Evolutionary conservation across 2,888 invertebrate genomes (phyloP).

Genomic region (Drosophila paramelanica): DNA sequence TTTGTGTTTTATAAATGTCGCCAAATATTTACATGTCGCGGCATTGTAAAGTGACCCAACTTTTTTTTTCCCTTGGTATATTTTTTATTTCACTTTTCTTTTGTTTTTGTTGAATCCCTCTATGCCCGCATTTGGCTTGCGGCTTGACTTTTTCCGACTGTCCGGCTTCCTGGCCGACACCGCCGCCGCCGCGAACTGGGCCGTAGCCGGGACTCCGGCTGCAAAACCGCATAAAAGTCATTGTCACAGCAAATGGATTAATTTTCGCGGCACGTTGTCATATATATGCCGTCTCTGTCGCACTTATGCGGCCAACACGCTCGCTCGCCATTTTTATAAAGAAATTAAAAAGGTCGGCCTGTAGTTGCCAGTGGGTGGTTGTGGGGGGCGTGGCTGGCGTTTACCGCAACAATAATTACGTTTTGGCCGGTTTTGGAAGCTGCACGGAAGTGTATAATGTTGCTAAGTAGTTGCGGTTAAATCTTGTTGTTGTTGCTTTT

Average conservation of each 20-base stretch:
- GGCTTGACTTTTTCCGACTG: slow-evolving; percentile 74
- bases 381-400: slow-evolving; percentile 27
- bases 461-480: slow-evolving; percentile 79
- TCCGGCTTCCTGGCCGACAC: slow-evolving; percentile 44
- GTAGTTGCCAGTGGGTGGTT: slow-evolving; percentile 41
- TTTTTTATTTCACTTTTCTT: slow-evolving; percentile 1
- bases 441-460: slow-evolving; percentile 79
- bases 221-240: slow-evolving; percentile 80
- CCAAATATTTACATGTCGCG: slow-evolving; percentile 80
- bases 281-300: slow-evolving; percentile 49
- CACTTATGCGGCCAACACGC: not conserved
- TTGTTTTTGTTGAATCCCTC: slow-evolving; percentile 16
- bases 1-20: slow-evolving; percentile 69
- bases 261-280: slow-evolving; percentile 78
- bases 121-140: slow-evolving; percentile 69
- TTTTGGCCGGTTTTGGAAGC: slow-evolving; percentile 69
- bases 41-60: slow-evolving; percentile 56
- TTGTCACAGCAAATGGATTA: slow-evolving; percentile 81
- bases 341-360: slow-evolving; percentile 73
- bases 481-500: slow-evolving; percentile 43
- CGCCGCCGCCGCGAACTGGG: not conserved
- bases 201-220: slow-evolving; percentile 25
- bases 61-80: slow-evolving; percentile 2
- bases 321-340: slow-evolving; percentile 55
- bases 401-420: slow-evolving; percentile 80